Conservation (phyloP, 2,113 vertebrate species). For the Pagrus major region DNA sequence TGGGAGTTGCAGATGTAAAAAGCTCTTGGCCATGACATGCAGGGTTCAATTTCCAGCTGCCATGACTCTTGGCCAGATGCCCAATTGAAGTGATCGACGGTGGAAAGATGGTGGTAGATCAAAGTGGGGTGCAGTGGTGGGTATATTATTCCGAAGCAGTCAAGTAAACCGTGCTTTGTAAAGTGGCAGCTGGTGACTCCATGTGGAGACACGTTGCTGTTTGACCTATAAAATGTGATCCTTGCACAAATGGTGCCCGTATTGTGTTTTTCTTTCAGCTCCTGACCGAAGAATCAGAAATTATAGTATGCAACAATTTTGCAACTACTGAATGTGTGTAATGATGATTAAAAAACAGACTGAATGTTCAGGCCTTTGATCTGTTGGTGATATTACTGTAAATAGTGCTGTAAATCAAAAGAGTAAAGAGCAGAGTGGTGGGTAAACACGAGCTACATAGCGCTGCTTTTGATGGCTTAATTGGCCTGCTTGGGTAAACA, state of each 20-base stretch:
- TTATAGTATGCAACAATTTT: too few species aligned
- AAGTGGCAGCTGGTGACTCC: constrained; percentile 34
- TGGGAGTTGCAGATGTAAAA: too few species aligned
- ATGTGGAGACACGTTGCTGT: constrained; percentile 23
- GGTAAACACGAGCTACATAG: not conserved
- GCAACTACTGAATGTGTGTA: too few species aligned
- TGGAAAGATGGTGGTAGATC: too few species aligned
- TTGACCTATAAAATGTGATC: not conserved
- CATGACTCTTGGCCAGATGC: too few species aligned
- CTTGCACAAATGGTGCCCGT: not conserved
- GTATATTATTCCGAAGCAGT: not conserved
- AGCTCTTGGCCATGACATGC: too few species aligned
- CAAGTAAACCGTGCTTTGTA: not conserved
- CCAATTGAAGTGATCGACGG: too few species aligned
- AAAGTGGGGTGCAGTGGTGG: not conserved
- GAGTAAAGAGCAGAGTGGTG: not conserved
- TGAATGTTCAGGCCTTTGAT: not conserved
- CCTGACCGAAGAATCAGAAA: not conserved
- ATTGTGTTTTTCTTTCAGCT: not conserved
- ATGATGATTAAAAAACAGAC: too few species aligned
- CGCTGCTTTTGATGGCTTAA: not conserved
- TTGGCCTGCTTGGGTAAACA: not conserved
- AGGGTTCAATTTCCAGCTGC: not conserved
- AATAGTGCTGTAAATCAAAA: not conserved
- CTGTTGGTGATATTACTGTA: not conserved